A percentile compares a stretch with the other conserved stretches of the same genome.
phyloP scores from a whole-genome alignment of 2,113 vertebrate genomes.

The Sphyrna mokarran region DNA sequence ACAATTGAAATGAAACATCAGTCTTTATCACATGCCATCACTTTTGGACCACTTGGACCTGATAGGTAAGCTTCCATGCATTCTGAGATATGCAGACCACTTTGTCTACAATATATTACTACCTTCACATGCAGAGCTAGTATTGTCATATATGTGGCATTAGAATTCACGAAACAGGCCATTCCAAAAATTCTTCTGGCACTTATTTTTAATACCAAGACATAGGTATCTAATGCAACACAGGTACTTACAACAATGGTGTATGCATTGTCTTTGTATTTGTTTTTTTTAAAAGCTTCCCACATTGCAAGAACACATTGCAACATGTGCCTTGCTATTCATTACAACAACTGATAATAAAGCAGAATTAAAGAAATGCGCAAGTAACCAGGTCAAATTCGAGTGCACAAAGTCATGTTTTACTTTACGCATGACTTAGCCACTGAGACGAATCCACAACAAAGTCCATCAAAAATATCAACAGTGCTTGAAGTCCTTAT shows the following conservation, averaged over 20 bases:
- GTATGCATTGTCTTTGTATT: neutral
- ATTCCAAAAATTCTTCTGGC: neutral
- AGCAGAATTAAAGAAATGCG: conserved; percentile 12
- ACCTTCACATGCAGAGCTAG: neutral
- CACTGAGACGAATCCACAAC: neutral
- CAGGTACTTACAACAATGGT: neutral
- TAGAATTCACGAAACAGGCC: neutral
- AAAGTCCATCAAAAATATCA: conserved; percentile 11
- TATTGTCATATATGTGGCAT: neutral
- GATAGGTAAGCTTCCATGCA: neutral
- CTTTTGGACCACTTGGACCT: neutral
- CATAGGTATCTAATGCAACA: neutral
- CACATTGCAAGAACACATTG: neutral
- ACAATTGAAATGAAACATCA: neutral
- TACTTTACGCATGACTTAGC: neutral
- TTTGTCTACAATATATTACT: neutral
- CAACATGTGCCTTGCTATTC: neutral
- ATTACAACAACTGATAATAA: neutral
- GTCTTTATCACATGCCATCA: neutral
- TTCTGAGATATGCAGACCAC: neutral
- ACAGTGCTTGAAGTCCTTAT: neutral
- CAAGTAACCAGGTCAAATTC: neutral
- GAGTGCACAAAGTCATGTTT: neutral
- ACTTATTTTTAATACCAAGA: neutral
- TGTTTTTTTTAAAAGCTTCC: neutral